Percentiles rank a stretch among this genome's conserved stretches.
Conservation (phyloP, 2,113 vertebrate genomes). For the Dunckerocampus dactyliophorus region DNA sequence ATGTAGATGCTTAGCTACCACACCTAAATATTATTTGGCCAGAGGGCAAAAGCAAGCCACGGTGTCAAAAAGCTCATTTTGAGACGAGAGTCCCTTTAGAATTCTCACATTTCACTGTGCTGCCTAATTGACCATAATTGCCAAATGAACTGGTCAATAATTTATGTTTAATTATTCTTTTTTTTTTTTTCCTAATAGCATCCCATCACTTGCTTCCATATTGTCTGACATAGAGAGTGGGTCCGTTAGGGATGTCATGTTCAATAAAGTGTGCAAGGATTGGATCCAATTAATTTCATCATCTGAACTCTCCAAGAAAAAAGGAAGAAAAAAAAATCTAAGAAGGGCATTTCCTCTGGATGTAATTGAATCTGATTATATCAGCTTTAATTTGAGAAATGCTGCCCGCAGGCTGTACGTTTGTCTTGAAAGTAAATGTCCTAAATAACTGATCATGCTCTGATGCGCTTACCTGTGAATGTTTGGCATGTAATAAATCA, state of each 20-base stretch:
- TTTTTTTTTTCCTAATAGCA: constrained; percentile 45
- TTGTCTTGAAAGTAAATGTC: constrained; percentile 36
- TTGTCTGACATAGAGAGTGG: constrained; percentile 67
- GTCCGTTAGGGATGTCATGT: constrained; percentile 76
- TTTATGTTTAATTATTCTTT: constrained; percentile 72
- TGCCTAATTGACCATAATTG: constrained; percentile 82
- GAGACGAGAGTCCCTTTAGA: constrained; percentile 24
- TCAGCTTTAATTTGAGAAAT: constrained; percentile 76
- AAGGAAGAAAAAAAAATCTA: constrained; percentile 56
- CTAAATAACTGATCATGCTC: constrained; percentile 2
- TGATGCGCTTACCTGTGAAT: constrained; percentile 27
- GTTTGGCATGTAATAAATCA: not conserved
- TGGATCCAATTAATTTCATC: constrained; percentile 84
- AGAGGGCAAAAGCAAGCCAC: constrained; percentile 57
- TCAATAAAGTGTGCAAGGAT: constrained; percentile 76
- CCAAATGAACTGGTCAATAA: constrained; percentile 83
- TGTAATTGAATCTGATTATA: constrained; percentile 74
- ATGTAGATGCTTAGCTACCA: not conserved
- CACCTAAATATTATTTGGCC: constrained; percentile 19
- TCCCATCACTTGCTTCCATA: constrained; percentile 26
- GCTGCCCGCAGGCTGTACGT: constrained; percentile 57
- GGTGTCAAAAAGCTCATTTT: constrained; percentile 58
- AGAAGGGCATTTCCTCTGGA: constrained; percentile 68
- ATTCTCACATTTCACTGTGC: constrained; percentile 69
- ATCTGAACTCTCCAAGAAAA: constrained; percentile 70